Conservation (phyloP, 2,797 vertebrate genomes). For the Enoplosus armatus region DNA sequence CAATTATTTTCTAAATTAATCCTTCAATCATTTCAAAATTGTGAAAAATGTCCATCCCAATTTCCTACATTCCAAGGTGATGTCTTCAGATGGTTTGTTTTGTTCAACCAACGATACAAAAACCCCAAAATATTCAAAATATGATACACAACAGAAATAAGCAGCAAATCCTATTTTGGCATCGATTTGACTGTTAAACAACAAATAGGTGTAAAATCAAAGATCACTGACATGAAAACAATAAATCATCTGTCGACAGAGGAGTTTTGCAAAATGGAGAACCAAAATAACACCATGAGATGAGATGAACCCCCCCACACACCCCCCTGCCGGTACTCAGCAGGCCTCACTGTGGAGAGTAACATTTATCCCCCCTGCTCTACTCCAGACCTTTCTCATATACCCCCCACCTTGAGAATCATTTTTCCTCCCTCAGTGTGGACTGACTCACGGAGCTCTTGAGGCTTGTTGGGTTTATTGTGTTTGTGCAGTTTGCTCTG, state of each 20-base stretch:
- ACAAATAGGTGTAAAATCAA: background rate
- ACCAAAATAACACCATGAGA: background rate
- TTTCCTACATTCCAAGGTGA: background rate
- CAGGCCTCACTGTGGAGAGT: conserved; percentile 1
- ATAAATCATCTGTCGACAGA: conserved; percentile 10
- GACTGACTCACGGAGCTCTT: conserved; percentile 7
- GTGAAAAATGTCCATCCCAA: too few relatives aligned
- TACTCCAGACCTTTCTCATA: conserved; percentile 11
- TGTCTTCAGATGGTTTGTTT: background rate
- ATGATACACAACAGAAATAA: background rate
- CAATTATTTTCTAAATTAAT: background rate
- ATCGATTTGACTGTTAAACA: background rate
- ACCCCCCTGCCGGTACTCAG: background rate
- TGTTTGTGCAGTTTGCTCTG: conserved; percentile 12
- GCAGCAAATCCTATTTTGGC: background rate
- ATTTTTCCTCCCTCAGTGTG: conserved; percentile 1
- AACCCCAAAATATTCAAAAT: background rate
- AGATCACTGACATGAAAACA: background rate
- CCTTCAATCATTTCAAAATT: background rate
- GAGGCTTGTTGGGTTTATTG: conserved; percentile 15
- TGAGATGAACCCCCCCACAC: background rate
- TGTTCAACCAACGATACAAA: background rate
- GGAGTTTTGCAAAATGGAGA: background rate
- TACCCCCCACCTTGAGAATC: background rate
- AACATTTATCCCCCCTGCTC: background rate